Conservation (phyloP, 2,113 vertebrate genomes). For the Tachuris rubrigastra region DNA sequence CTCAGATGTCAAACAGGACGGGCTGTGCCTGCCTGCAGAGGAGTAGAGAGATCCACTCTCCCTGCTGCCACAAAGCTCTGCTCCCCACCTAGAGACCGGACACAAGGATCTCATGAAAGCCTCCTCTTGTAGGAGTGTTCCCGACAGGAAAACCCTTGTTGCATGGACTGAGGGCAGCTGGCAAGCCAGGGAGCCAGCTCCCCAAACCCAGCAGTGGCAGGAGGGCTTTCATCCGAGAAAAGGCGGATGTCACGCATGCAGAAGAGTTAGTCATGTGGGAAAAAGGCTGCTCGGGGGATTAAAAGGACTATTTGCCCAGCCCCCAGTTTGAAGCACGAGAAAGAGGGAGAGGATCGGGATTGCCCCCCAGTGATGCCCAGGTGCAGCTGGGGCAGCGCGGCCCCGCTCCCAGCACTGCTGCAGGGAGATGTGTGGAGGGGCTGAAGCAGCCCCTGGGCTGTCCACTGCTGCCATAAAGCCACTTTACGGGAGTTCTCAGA, state of each 20-base stretch:
- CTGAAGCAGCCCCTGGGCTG: not conserved
- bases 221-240: not conserved
- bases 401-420: not conserved
- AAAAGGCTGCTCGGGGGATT: constrained; percentile 15
- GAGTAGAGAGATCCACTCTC: not conserved
- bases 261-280: constrained; percentile 53
- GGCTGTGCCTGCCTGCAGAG: not conserved
- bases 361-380: not conserved
- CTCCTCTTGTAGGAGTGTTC: not conserved
- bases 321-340: not conserved
- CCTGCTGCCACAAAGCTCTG: rapidly evolving
- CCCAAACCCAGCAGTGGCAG: not conserved
- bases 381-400: rapidly evolving
- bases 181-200: not conserved
- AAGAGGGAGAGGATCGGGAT: not conserved
- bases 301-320: not conserved
- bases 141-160: rapidly evolving
- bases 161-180: not conserved
- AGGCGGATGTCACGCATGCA: not conserved
- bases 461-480: not conserved
- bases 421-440: not conserved
- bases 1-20: not conserved
- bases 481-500: not conserved
- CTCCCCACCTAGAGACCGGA: rapidly evolving
- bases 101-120: not conserved